A percentile compares a stretch with the other conserved stretches of the same genome.
Evolutionary conservation across 1,140 invertebrate genomes (phyloP).

Genomic region (Colletes latitarsis): DNA sequence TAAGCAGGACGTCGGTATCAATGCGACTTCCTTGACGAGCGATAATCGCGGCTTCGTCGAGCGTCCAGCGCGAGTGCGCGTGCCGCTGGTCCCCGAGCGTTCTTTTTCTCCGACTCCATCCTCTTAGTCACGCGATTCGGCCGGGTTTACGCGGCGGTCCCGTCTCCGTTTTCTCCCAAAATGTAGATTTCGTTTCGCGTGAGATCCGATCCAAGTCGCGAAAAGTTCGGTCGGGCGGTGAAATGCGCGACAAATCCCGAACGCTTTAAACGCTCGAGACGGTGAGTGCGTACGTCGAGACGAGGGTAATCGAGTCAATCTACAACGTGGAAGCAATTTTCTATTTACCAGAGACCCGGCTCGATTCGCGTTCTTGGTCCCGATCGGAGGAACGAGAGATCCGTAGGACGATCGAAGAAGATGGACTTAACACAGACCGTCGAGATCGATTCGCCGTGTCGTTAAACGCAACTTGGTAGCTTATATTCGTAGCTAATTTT

Average conservation of each 20-base stretch:
- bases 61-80: constrained; percentile 46
- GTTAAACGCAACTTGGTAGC: constrained; percentile 55
- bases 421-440: background rate
- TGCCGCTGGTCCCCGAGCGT: constrained; percentile 38
- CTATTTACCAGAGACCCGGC: background rate
- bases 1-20: constrained; percentile 81
- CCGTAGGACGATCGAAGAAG: no score
- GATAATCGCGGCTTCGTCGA: constrained; percentile 67
- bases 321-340: background rate
- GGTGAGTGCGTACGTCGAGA: background rate
- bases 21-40: constrained; percentile 77
- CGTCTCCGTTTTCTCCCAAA: constrained; percentile 26
- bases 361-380: background rate
- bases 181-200: constrained; percentile 33
- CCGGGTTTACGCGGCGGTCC: constrained; percentile 39
- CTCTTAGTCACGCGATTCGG: constrained; percentile 65
- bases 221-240: no score
- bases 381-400: background rate
- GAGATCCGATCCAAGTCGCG: no score
- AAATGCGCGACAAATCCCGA: no score
- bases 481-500: constrained; percentile 62
- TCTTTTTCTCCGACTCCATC: constrained; percentile 62
- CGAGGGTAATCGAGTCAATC: background rate
- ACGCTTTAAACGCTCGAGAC: background rate
- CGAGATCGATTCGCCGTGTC: background rate